These are phyloP conservation scores for Aurelia aurita complex sp. Pacific DNA, from an alignment of 30 jellyfish, hydroid and myxozoan species.

Conservation along the genomic window DNA sequence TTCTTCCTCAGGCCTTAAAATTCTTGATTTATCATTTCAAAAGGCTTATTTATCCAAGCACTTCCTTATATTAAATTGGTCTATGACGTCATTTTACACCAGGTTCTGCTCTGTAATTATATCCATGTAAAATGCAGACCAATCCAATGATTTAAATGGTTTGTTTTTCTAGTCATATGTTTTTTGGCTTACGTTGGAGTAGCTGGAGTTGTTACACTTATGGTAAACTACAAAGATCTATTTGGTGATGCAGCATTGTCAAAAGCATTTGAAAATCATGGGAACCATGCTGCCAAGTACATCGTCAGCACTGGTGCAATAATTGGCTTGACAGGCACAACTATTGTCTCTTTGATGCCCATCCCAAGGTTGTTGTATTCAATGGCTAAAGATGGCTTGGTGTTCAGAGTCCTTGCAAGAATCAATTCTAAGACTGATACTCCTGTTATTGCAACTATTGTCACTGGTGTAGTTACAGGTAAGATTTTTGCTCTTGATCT, in stretches of 20 bases:
- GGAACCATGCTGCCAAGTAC: constrained; percentile 70
- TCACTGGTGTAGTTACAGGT: constrained; percentile 83
- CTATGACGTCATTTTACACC: too few relatives aligned
- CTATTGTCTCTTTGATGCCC: constrained; percentile 78
- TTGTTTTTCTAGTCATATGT: constrained; percentile 66
- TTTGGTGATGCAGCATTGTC: constrained; percentile 87
- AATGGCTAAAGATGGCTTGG: constrained; percentile 92
- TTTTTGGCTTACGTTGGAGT: constrained; percentile 95
- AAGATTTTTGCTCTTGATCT: neutral
- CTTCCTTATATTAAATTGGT: too few relatives aligned
- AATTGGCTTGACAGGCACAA: constrained; percentile 85
- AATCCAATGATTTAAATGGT: neutral
- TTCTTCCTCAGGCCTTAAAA: too few relatives aligned
- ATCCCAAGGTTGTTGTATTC: constrained; percentile 88
- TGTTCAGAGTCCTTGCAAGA: constrained; percentile 49
- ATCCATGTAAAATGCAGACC: neutral
- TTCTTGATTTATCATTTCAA: too few relatives aligned
- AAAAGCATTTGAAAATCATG: constrained; percentile 78
- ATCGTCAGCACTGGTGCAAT: constrained; percentile 85
- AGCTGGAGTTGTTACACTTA: constrained; percentile 75
- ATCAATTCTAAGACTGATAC: constrained; percentile 66
- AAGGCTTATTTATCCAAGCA: too few relatives aligned
- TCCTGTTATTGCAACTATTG: constrained; percentile 82
- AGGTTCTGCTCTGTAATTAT: neutral
- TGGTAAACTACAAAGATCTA: constrained; percentile 75